phyloP scores from a whole-genome alignment of 1,140 invertebrate genomes.

The Drosophila grimshawi region DNA sequence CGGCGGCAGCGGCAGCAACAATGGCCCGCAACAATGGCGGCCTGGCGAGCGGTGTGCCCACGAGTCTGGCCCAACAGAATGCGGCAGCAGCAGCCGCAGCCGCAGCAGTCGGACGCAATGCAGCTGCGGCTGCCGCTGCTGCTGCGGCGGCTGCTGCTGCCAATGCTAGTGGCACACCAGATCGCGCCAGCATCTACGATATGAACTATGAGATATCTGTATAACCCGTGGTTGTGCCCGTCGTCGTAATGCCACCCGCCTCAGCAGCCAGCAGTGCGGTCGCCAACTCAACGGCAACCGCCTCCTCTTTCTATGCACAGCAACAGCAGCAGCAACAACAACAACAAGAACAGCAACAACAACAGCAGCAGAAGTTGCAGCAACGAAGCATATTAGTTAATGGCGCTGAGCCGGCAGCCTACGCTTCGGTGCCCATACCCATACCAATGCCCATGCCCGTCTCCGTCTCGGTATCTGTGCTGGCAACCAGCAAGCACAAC shows the following conservation, averaged over 20 bases:
- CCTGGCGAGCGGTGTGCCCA: constrained; percentile 48
- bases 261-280: constrained; percentile 28
- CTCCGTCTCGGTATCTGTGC: constrained; percentile 26
- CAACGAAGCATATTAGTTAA: constrained; percentile 12
- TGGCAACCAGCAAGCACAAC: constrained; percentile 41
- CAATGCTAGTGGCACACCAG: constrained; percentile 88
- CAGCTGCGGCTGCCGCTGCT: constrained; percentile 44
- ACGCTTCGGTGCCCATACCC: constrained; percentile 65
- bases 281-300: constrained; percentile 30
- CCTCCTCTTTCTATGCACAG: constrained; percentile 16
- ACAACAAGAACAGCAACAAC: constrained; percentile 24
- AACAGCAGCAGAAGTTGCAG: constrained; percentile 4
- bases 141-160: constrained; percentile 32
- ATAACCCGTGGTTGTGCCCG: constrained; percentile 84
- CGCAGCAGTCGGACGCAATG: constrained; percentile 25
- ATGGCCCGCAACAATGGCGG: constrained; percentile 62
- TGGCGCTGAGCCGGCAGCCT: constrained; percentile 58
- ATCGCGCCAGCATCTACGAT: constrained; percentile 95
- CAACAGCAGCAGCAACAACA: constrained; percentile 25
- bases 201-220: constrained; percentile 98
- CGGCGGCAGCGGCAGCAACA: constrained; percentile 40
- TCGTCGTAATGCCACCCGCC: constrained; percentile 76
- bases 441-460: constrained; percentile 13
- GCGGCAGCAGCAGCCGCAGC: constrained; percentile 29
- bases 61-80: constrained; percentile 40